Base-by-base conservation (phyloP, 2,113 vertebrate species). In the Acrocephalus kingi region DNA sequence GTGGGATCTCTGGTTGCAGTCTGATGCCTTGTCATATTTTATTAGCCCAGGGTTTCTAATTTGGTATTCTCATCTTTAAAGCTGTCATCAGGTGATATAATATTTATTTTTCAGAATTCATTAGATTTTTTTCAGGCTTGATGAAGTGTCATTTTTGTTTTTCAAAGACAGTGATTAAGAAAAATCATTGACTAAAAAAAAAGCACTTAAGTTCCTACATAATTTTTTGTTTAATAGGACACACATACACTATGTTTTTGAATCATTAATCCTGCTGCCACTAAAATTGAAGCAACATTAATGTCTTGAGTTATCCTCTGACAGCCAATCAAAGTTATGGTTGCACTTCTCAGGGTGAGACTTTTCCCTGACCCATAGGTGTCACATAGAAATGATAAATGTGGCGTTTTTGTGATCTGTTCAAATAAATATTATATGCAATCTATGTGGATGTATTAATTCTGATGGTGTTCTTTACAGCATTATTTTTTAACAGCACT, bases 11-110 rank as follows among this genome's bases (percentile, higher is more conserved):
- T 91, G 31, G 33, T 85, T 93, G 37, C 28, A 67, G 27, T 64
- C 45, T 85, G 74, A 86, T 63, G 30, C 22, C 51, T 94, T 95
- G 68, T 94, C 68, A 2, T 84, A 78, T 94, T 94, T 96, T 96
- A 91, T 93, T 94, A 97, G 49, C 7, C 49, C 66, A 35, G 76
- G 21, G 15, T 52, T 93, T 94, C 41, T 67, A 93, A 91, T 93
- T 96, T 33, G 72, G 35, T 41, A 86, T 96, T 95, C 43, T 87
- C 20, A 78, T 90, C 35, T 92, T 95, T 82, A 77, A 74, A 67
- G 28, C 18, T 77, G 81, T 85, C 45, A 64, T 64, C 15, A 55
- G 55, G 88, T 93, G 35, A 55, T 89, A 31, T 55, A 94, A 87
- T 74, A 92, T 93, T 87, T 90, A 84, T 79, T 88, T 91, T 83